Evolutionary conservation across 2,888 invertebrate species (phyloP).

Genomic region (Hirudinaria manillensis): DNA sequence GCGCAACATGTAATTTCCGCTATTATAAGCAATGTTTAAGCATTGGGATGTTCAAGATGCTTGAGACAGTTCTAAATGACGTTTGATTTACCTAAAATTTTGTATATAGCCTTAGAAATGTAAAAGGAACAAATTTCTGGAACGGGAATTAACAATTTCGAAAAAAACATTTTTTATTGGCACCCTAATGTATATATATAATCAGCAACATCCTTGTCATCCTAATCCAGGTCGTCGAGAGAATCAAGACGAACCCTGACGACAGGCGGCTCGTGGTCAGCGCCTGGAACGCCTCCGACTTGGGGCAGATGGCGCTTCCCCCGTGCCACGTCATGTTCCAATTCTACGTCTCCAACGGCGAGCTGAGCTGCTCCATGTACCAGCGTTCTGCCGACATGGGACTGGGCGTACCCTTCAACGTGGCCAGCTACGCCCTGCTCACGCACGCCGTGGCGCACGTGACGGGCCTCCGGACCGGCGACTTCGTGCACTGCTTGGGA

Average conservation of each 20-base stretch:
- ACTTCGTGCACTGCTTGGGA: conserved; percentile 87
- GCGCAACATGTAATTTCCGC: too few relatives aligned
- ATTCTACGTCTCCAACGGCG: conserved; percentile 74
- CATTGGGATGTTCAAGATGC: too few relatives aligned
- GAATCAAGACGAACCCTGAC: conserved; percentile 69
- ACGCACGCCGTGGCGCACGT: conserved; percentile 94
- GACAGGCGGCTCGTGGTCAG: conserved; percentile 85
- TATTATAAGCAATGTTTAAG: too few relatives aligned
- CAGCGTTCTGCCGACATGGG: conserved; percentile 74
- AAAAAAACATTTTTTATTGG: too few relatives aligned
- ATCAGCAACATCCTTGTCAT: too few relatives aligned
- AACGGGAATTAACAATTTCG: too few relatives aligned
- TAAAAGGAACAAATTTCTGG: too few relatives aligned
- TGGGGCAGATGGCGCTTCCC: conserved; percentile 86
- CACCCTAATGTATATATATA: too few relatives aligned
- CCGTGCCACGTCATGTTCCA: conserved; percentile 92
- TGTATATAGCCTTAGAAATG: too few relatives aligned
- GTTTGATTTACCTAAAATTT: too few relatives aligned
- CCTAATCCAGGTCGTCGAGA: conserved; percentile 8
- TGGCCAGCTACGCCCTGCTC: conserved; percentile 87
- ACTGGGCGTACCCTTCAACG: conserved; percentile 95
- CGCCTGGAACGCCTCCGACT: conserved; percentile 86
- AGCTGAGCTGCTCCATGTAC: conserved; percentile 84
- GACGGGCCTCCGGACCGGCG: conserved; percentile 82
- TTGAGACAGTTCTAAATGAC: too few relatives aligned